These are phyloP conservation scores for Spisula solida DNA, from an alignment of 2,888 invertebrate genomes.

Conservation along the genomic window DNA sequence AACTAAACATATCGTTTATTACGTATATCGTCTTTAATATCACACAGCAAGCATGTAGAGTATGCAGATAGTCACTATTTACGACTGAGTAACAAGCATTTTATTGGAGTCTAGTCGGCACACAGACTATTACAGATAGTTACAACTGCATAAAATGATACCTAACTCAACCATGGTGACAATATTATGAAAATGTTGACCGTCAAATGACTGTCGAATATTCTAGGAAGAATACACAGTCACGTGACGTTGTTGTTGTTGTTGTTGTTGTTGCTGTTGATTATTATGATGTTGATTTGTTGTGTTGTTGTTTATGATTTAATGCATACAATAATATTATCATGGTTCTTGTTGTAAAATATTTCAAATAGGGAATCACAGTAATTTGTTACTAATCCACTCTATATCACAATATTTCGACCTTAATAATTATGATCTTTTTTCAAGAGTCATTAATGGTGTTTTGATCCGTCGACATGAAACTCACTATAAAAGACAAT, in stretches of 20 bases:
- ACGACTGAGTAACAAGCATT: neutral
- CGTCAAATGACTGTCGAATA: neutral
- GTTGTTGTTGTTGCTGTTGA: neutral
- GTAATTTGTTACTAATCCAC: too few relatives aligned
- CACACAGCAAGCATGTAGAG: neutral
- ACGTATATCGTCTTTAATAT: neutral
- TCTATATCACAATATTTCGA: too few relatives aligned
- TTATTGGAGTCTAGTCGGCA: neutral
- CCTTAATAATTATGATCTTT: too few relatives aligned
- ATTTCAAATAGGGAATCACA: too few relatives aligned
- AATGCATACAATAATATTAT: too few relatives aligned
- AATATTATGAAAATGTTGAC: conserved; percentile 2
- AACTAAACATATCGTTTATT: neutral
- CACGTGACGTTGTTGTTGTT: neutral
- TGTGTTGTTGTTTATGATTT: too few relatives aligned
- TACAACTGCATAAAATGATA: neutral
- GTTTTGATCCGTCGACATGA: too few relatives aligned
- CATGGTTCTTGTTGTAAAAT: too few relatives aligned
- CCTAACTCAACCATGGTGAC: neutral
- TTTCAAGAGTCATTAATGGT: too few relatives aligned
- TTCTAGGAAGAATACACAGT: neutral
- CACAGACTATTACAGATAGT: neutral
- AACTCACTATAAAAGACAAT: too few relatives aligned
- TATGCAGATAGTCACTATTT: neutral
- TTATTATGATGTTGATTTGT: neutral